phyloP scores from a whole-genome alignment of 1,140 invertebrate genomes.

The Diachasmimorpha longicaudata region DNA sequence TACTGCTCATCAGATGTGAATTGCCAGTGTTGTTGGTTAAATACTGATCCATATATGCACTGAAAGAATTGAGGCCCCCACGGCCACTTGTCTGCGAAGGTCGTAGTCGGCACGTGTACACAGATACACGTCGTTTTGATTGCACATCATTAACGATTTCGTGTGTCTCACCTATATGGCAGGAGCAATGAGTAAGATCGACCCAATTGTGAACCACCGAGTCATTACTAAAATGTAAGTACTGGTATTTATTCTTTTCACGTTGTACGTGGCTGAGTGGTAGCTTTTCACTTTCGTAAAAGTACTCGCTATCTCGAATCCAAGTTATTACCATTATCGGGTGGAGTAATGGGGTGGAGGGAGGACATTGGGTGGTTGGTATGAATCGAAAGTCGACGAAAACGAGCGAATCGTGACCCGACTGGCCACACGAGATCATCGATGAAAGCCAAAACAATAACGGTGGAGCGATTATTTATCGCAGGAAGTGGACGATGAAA shows the following conservation, averaged over 20 bases:
- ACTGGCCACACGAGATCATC: slow-evolving; percentile 22
- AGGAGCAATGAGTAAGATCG: slow-evolving; percentile 10
- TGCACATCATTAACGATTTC: slow-evolving; percentile 34
- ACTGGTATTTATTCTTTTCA: background rate
- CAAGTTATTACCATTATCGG: slow-evolving; percentile 13
- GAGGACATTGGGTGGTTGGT: background rate
- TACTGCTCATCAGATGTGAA: background rate
- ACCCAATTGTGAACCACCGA: slow-evolving; percentile 8
- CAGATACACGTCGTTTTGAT: slow-evolving; percentile 15
- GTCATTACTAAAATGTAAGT: background rate
- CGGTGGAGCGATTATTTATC: background rate
- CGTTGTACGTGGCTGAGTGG: background rate
- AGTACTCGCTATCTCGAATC: background rate
- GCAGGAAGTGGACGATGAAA: background rate
- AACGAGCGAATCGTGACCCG: slow-evolving; percentile 12
- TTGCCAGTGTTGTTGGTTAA: background rate
- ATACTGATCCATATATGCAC: background rate
- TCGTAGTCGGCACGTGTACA: slow-evolving; percentile 22
- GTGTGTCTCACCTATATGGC: background rate
- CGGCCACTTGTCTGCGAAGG: background rate
- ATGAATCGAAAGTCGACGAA: slow-evolving; percentile 21
- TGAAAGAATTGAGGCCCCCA: slow-evolving; percentile 12
- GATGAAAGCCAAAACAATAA: slow-evolving; percentile 18
- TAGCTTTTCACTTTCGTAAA: background rate
- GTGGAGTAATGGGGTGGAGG: background rate